These are phyloP conservation scores for Gastrophysa polygoni DNA, from an alignment of 2,888 invertebrate genomes.

Conservation along the genomic window DNA sequence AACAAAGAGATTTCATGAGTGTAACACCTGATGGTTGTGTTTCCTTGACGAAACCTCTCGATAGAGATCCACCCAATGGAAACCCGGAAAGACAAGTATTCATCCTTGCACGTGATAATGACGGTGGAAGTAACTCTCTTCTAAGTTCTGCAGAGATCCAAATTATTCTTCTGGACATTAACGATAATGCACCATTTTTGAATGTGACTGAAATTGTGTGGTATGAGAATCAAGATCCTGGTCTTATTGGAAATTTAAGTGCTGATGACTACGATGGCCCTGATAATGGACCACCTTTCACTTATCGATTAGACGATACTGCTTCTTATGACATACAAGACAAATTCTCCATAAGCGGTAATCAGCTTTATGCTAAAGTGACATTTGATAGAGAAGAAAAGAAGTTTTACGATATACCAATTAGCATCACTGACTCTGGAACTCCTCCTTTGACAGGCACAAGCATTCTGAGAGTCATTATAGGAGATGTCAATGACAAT, in stretches of 20 bases:
- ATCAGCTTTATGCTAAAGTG: conserved; percentile 70
- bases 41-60: conserved; percentile 74
- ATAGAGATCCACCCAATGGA: conserved; percentile 89
- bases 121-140: conserved; percentile 69
- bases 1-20: conserved; percentile 71
- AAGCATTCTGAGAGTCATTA: conserved; percentile 84
- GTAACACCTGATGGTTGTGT: conserved; percentile 81
- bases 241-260: conserved; percentile 67
- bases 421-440: conserved; percentile 88
- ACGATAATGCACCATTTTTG: conserved; percentile 92
- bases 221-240: conserved; percentile 75
- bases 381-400: conserved; percentile 85
- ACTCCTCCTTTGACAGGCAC: conserved; percentile 74
- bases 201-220: conserved; percentile 82
- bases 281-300: conserved; percentile 86
- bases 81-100: conserved; percentile 78
- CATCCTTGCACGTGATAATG: conserved; percentile 78
- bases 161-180: conserved; percentile 78
- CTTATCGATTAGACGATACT: conserved; percentile 69
- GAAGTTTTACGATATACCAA: conserved; percentile 87
- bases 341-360: conserved; percentile 73
- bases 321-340: conserved; percentile 71
- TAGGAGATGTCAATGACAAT: conserved; percentile 95
- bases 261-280: conserved; percentile 83
- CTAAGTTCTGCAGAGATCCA: conserved; percentile 71